Base-by-base conservation (phyloP, 2,888 invertebrate genomes). In the Parasteatoda lunata region DNA sequence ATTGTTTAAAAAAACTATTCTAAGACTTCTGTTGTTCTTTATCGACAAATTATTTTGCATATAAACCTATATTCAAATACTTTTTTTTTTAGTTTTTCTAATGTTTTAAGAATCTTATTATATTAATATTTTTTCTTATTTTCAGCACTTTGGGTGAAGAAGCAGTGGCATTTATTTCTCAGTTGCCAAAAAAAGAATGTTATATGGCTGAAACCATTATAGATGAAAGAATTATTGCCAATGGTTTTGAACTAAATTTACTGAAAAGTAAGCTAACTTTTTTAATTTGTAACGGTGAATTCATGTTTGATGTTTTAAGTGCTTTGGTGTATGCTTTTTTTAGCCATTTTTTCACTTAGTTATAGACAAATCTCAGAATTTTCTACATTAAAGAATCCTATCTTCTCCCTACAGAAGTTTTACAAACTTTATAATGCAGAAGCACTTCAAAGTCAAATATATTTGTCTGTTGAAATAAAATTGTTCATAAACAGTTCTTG, bases 211-310 rank as follows among this genome's bases (percentile, higher is more conserved):
- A 54, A 49, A 47, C n/a, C 5, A 52, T 73, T 66, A 45, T 80
- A 13, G 85, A 85, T 72, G 66, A 76, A 80, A 68, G 71, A 52
- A 11, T 87, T 48, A 45, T 59, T 69, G 77, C 86, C 13, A 87
- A 87, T 87, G 86, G 86, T 3, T 87, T 87, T 73, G 49, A 77
- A 65, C 7, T 80, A 8, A 76, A n/a, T 69, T 1, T 77, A 49
- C 9, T 79, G 3, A 75, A 77, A 80, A 64, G 85, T 85, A 75
- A 51, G 13, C 11, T 54, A 11, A 3, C 45, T 68, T 48, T 5
- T 4, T 15, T 4, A 48, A 11, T 51, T 9, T 47, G 6, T 47
- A 30, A 30, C 4, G 47, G 13, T 70, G 8, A 48, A 45, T n/a
- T 13, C 7, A 59, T 6, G 7, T 48, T 5, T 48, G 1, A 8